Evolutionary conservation across 2,797 vertebrate genomes (phyloP).

Genomic region (Peromyscus nudipes): DNA sequence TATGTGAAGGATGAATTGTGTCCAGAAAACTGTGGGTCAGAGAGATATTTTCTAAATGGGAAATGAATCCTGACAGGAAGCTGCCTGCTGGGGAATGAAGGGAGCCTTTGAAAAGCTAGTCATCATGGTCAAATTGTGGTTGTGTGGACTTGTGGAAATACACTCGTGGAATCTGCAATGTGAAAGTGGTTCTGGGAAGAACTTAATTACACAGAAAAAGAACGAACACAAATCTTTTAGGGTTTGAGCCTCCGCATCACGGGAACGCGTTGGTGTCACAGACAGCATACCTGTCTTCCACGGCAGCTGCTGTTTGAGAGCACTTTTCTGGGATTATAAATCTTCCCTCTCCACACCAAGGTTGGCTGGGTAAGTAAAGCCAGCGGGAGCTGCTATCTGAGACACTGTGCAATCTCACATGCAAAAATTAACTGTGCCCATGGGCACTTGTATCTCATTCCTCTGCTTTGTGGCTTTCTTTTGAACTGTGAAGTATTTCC

Average conservation of each 20-base stretch:
- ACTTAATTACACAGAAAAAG: conserved; percentile 62
- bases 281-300: background rate
- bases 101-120: conserved; percentile 64
- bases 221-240: conserved; percentile 21
- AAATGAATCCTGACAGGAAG: conserved; percentile 81
- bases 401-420: background rate
- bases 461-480: conserved; percentile 31
- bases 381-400: background rate
- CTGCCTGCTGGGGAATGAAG: conserved; percentile 68
- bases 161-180: conserved; percentile 35
- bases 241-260: background rate
- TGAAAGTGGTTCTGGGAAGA: conserved; percentile 25
- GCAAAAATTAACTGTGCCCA: conserved; percentile 45
- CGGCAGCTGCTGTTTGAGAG: conserved; percentile 15
- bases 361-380: conserved; percentile 12
- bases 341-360: conserved; percentile 1
- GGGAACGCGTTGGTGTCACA: background rate
- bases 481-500: conserved; percentile 21
- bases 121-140: conserved; percentile 45
- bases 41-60: conserved; percentile 75
- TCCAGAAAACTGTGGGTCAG: conserved; percentile 70
- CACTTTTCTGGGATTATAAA: background rate
- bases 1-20: conserved; percentile 75
- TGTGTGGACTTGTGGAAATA: conserved; percentile 64
- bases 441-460: background rate